A percentile compares a stretch with the other conserved stretches of the same genome.
These are phyloP conservation scores for Drosophila pullipes DNA, from an alignment of 2,888 invertebrate genomes.

Conservation along the genomic window DNA sequence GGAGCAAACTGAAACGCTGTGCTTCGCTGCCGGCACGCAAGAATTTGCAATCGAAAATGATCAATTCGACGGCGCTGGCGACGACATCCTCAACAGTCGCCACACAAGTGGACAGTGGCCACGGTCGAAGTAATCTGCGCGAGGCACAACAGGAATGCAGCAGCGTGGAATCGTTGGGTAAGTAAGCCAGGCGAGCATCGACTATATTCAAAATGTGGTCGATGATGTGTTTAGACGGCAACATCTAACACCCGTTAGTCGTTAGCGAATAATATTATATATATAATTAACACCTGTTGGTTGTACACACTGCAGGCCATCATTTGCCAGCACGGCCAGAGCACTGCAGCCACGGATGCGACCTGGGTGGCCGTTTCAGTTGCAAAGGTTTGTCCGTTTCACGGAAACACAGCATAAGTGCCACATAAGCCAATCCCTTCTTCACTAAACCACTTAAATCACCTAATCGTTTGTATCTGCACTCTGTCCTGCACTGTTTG, in stretches of 20 bases:
- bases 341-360: slow-evolving; percentile 59
- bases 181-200: slow-evolving; percentile 40
- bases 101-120: slow-evolving; percentile 29
- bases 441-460: slow-evolving; percentile 9
- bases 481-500: slow-evolving; percentile 56
- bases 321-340: slow-evolving; percentile 60
- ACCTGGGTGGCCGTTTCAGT: slow-evolving; percentile 54
- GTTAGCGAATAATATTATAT: slow-evolving; percentile 42
- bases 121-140: slow-evolving; percentile 46
- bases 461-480: slow-evolving; percentile 30
- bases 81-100: slow-evolving; percentile 43
- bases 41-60: slow-evolving; percentile 66
- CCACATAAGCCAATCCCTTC: slow-evolving; percentile 3
- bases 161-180: slow-evolving; percentile 85
- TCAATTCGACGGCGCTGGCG: slow-evolving; percentile 28
- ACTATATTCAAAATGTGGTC: background rate
- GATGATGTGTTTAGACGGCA: background rate
- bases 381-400: slow-evolving; percentile 71
- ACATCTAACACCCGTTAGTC: slow-evolving; percentile 16
- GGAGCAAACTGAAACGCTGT: slow-evolving; percentile 87
- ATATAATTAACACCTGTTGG: slow-evolving; percentile 30
- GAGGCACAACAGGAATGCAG: slow-evolving; percentile 78
- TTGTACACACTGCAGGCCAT: slow-evolving; percentile 62
- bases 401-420: slow-evolving; percentile 12
- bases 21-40: slow-evolving; percentile 87